Percentiles rank a stretch among this genome's conserved stretches.
Evolutionary conservation across 2,797 vertebrate species (phyloP).

Genomic region (Scolopax rusticola): DNA sequence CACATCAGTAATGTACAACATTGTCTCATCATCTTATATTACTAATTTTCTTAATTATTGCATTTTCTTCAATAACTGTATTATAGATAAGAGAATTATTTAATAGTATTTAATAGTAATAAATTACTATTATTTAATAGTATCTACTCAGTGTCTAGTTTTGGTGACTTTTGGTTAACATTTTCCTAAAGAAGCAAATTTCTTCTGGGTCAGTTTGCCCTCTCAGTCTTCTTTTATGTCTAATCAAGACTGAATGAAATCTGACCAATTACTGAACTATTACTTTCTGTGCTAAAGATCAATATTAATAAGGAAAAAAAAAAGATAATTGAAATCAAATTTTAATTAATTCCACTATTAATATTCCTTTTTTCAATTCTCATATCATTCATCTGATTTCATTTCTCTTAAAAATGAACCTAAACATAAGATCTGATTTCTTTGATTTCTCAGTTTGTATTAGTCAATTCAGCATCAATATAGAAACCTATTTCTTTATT

Average conservation of each 20-base stretch:
- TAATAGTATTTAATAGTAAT: not conserved
- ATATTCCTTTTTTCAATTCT: not conserved
- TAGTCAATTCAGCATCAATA: not conserved
- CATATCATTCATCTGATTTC: not conserved
- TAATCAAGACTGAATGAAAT: not conserved
- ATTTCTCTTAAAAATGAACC: not conserved
- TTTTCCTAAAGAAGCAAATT: not conserved
- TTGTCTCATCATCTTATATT: not conserved
- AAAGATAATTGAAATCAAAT: not conserved
- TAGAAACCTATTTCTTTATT: not conserved
- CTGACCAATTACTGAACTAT: fast-evolving
- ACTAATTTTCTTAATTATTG: not conserved
- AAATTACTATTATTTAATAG: too few species aligned
- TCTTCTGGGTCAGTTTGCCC: not conserved
- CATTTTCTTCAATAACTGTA: not conserved
- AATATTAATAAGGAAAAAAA: not conserved
- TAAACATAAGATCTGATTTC: not conserved
- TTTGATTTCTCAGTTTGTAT: not conserved
- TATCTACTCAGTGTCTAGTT: not conserved
- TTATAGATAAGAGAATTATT: not conserved
- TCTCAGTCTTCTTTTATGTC: not conserved
- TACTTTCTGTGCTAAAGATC: not conserved
- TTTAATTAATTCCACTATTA: not conserved
- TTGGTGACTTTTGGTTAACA: not conserved
- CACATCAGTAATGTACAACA: not conserved